Percentiles rank a stretch among this genome's conserved stretches.
These are phyloP conservation scores for Macaria notata DNA, from an alignment of 2,888 invertebrate species.

Conservation along the genomic window DNA sequence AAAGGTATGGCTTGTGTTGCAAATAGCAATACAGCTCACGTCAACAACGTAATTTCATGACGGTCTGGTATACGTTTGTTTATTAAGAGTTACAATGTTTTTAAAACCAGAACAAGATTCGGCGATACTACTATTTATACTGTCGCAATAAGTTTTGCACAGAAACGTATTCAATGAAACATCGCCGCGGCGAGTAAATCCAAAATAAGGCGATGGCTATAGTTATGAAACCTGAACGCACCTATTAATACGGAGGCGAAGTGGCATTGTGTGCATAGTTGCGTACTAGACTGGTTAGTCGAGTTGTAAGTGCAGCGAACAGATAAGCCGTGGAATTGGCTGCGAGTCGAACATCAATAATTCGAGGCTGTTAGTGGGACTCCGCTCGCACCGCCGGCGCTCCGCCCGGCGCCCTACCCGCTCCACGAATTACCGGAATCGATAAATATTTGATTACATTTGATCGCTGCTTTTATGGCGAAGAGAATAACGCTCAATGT, in stretches of 20 bases:
- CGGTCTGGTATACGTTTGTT: no score
- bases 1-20: no score
- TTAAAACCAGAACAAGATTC: no score
- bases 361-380: slow-evolving; percentile 44
- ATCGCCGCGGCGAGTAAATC: no score
- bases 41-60: no score
- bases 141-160: no score
- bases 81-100: no score
- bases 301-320: slow-evolving; percentile 30
- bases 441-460: slow-evolving; percentile 57
- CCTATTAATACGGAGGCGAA: neutral
- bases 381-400: slow-evolving; percentile 27
- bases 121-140: no score
- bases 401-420: slow-evolving; percentile 36
- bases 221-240: slow-evolving; percentile 11
- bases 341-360: slow-evolving; percentile 48
- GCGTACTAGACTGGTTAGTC: slow-evolving; percentile 11
- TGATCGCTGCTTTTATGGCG: slow-evolving; percentile 42
- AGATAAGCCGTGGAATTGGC: slow-evolving; percentile 34
- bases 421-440: slow-evolving; percentile 55
- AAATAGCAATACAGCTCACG: no score
- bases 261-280: slow-evolving; percentile 12
- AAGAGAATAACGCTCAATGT: slow-evolving; percentile 38
- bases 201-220: neutral
- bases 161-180: no score